Evolutionary conservation across 2,113 vertebrate species (phyloP).

Genomic region (Procavia capensis): DNA sequence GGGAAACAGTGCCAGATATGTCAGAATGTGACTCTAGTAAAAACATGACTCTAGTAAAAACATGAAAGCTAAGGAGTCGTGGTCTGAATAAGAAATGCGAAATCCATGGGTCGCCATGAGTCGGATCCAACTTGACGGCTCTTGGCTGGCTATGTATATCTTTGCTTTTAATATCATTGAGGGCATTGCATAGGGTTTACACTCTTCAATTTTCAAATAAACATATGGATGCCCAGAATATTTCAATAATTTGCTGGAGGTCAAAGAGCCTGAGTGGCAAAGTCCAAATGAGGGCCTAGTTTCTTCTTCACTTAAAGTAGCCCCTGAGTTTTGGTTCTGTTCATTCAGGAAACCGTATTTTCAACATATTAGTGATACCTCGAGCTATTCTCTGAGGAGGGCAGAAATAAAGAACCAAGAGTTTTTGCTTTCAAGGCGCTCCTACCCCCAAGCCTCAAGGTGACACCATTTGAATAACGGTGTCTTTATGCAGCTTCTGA

Average conservation of each 20-base stretch:
- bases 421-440: neutral
- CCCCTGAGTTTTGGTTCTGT: neutral
- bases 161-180: neutral
- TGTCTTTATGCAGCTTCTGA: neutral
- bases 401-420: neutral
- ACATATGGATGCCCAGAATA: neutral
- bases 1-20: neutral
- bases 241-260: neutral
- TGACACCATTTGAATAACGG: neutral
- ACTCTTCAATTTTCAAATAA: constrained; percentile 18
- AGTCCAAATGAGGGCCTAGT: neutral
- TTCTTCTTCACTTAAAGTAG: neutral
- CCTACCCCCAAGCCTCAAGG: neutral
- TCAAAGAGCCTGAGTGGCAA: neutral
- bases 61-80: neutral
- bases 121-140: no score
- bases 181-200: no score
- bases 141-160: no score
- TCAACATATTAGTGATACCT: neutral
- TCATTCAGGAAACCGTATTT: neutral
- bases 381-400: neutral
- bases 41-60: neutral
- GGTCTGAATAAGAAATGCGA: neutral
- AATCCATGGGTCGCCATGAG: neutral
- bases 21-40: neutral